Base-by-base conservation (phyloP, 2,797 vertebrate species). In the Oreortyx pictus region DNA sequence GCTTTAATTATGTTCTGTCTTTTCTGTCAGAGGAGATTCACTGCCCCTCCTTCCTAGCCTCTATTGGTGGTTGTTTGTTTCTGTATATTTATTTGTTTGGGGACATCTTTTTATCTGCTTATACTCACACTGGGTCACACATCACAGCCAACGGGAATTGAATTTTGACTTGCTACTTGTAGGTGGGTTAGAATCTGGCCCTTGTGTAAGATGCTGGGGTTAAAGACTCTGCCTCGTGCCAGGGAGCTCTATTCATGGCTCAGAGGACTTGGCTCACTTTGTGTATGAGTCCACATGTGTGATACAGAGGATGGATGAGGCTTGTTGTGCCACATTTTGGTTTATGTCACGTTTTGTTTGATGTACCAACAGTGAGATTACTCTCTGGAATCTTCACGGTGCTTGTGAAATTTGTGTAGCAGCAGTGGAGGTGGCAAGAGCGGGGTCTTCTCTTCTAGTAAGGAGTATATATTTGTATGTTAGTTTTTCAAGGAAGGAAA, bases 151-250 rank as follows among this genome's bases (percentile, higher is more conserved):
- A 65, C 64, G 71, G 78, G 78, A 93, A 70, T 6, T 84, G 62
- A 39, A 59, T 84, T 94, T 94, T 78, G 73, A 23, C 75, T 87
- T 0, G 1, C 27, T 59, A 13, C n/a, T 61, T 87, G 91, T 92
- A 37, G 78, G 81, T 86, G 74, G 68, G 27, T 79, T 86, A 90
- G 86, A 84, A 86, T 90, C 44, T 82, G 81, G 49, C 78, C 82
- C 81, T 92, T 77, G 81, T 79, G 77, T 89, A 73, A 70, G 61
- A 35, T 23, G 12, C 18, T 39, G 39, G 17, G 15, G 14, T 39
- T 41, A 64, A 61, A 68, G 61, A 61, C 79, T 89, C 14, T 52
- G 27, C 56, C 54, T 87, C 65, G 86, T 71, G 52, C 46, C 81
- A 82, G 67, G 76, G 65, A 93, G 54, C 70, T 80, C 82, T 86